These are phyloP conservation scores for Eupsilia transversa DNA, from an alignment of 2,888 invertebrate genomes.

Conservation along the genomic window DNA sequence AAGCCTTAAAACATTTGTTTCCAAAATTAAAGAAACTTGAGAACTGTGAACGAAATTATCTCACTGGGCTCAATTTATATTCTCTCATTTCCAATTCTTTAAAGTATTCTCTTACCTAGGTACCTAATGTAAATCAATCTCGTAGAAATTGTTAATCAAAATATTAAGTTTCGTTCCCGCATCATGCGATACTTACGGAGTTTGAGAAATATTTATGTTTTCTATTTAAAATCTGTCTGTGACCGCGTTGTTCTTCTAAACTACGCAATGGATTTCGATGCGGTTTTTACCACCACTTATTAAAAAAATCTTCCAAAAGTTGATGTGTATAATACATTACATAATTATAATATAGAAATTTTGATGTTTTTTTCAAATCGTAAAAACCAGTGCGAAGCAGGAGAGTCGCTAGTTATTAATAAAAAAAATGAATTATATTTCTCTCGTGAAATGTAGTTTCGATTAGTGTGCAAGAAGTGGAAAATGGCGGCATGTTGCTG, in stretches of 20 bases:
- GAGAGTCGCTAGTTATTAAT: too few relatives aligned
- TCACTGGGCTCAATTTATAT: slow-evolving; percentile 25
- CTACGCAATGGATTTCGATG: neutral
- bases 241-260: neutral
- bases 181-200: slow-evolving; percentile 33
- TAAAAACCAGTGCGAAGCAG: neutral
- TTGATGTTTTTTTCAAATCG: neutral
- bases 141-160: slow-evolving; percentile 49
- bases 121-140: slow-evolving; percentile 52
- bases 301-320: neutral
- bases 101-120: slow-evolving; percentile 35
- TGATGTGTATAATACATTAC: neutral
- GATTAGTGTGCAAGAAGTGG: slow-evolving; percentile 74
- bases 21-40: slow-evolving; percentile 27
- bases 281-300: too few relatives aligned
- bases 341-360: neutral
- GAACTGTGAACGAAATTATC: slow-evolving; percentile 9
- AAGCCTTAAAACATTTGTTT: slow-evolving; percentile 12
- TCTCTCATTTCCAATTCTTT: slow-evolving; percentile 45
- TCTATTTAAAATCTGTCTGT: slow-evolving; percentile 4
- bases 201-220: slow-evolving; percentile 14
- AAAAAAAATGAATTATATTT: slow-evolving; percentile 14
- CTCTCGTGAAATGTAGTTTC: slow-evolving; percentile 60
- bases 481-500: slow-evolving; percentile 69
- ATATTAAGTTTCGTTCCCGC: slow-evolving; percentile 46